These are phyloP conservation scores for Hemaris fuciformis DNA, from an alignment of 2,888 invertebrate species.

Conservation along the genomic window DNA sequence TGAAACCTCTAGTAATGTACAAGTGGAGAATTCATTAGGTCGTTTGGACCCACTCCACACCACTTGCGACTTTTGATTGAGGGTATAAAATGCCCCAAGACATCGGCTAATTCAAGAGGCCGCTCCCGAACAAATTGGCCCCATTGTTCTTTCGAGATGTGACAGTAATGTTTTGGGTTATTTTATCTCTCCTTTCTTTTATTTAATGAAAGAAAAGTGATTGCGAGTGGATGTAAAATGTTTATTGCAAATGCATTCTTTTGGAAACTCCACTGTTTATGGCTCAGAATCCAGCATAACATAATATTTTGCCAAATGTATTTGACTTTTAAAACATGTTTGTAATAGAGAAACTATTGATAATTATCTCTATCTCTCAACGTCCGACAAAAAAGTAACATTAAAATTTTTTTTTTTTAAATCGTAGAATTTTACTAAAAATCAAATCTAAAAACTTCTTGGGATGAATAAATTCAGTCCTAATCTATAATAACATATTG, in stretches of 20 bases:
- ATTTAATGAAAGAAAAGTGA: slow-evolving; percentile 13
- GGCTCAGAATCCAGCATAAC: too few relatives aligned
- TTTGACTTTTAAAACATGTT: too few relatives aligned
- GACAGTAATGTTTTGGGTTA: slow-evolving; percentile 44
- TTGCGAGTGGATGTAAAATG: neutral
- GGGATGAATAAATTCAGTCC: too few relatives aligned
- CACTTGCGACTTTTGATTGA: slow-evolving; percentile 74
- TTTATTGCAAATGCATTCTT: neutral
- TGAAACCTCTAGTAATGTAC: slow-evolving; percentile 43
- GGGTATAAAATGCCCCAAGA: slow-evolving; percentile 72
- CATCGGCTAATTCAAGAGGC: slow-evolving; percentile 67
- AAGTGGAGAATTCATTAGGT: slow-evolving; percentile 72
- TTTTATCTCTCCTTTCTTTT: slow-evolving; percentile 33
- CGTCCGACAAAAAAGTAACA: too few relatives aligned
- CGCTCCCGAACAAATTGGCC: slow-evolving; percentile 54
- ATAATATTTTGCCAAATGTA: too few relatives aligned
- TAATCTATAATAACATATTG: too few relatives aligned
- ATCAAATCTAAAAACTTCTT: too few relatives aligned
- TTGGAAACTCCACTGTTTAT: too few relatives aligned
- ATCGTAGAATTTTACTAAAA: too few relatives aligned
- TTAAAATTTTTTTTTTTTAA: too few relatives aligned
- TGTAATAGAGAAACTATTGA: too few relatives aligned
- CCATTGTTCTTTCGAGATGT: slow-evolving; percentile 50
- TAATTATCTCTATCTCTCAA: too few relatives aligned
- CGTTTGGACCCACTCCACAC: slow-evolving; percentile 66